Evolutionary conservation across 92 coral and sea anemone species (phyloP).

Genomic region (Umimayanthus kanabou): DNA sequence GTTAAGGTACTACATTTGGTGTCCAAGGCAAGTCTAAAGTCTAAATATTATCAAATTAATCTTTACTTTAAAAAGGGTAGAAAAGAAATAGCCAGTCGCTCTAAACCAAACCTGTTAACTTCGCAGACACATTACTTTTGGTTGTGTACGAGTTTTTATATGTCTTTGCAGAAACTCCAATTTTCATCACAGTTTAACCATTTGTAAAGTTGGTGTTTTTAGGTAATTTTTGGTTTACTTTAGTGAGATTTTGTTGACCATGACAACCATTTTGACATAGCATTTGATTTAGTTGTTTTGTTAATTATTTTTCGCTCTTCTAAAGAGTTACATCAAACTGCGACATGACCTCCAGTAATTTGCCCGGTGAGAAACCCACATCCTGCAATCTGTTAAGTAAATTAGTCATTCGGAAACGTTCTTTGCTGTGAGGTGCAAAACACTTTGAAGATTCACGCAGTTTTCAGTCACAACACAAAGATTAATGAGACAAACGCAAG

Average conservation of each 20-base stretch:
- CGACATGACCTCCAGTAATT: slow-evolving; percentile 24
- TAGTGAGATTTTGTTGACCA: not conserved
- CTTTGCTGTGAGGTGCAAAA: slow-evolving; percentile 14
- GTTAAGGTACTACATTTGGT: not conserved
- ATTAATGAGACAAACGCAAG: not conserved
- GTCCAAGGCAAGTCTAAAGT: not conserved
- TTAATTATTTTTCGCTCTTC: slow-evolving; percentile 12
- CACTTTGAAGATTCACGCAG: not conserved
- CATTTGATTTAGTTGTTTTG: slow-evolving; percentile 8
- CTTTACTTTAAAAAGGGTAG: not conserved
- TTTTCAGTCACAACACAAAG: not conserved
- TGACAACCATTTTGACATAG: not conserved
- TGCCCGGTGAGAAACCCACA: not conserved
- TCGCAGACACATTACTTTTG: not conserved
- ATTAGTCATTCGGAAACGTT: not conserved
- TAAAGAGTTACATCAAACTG: not conserved
- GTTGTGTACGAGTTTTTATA: not conserved
- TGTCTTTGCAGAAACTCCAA: not conserved
- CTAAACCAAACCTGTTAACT: not conserved
- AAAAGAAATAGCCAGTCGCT: not conserved
- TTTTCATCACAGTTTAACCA: no score
- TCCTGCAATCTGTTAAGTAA: slow-evolving; percentile 5
- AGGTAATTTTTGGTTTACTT: not conserved
- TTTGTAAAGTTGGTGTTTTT: not conserved
- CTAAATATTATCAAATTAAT: not conserved